Evolutionary conservation across 1,140 invertebrate genomes (phyloP).

Genomic region (Pentalonia nigronervosa): DNA sequence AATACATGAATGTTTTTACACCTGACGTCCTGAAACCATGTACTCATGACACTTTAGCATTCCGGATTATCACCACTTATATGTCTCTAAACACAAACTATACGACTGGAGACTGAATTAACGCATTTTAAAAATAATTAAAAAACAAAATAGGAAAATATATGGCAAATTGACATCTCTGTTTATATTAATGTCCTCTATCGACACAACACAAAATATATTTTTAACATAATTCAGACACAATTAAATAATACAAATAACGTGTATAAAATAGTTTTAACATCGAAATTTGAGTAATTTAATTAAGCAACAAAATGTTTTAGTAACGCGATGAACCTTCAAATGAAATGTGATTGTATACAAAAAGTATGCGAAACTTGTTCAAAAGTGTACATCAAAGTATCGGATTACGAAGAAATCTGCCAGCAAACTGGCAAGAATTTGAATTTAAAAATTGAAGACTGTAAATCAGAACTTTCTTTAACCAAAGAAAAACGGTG

Average conservation of each 20-base stretch:
- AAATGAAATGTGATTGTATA: constrained; percentile 25
- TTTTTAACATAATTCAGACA: neutral
- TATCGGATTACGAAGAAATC: neutral
- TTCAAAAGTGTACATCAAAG: neutral
- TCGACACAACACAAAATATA: neutral
- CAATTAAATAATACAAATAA: neutral
- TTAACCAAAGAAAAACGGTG: neutral
- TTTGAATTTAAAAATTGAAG: constrained; percentile 6
- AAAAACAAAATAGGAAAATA: neutral
- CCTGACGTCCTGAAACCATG: neutral
- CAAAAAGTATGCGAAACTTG: neutral
- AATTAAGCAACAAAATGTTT: constrained; percentile 21
- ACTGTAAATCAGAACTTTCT: neutral
- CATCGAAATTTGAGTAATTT: neutral
- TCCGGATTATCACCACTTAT: neutral
- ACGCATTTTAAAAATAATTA: neutral
- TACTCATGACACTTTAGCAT: neutral
- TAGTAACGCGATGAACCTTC: constrained; percentile 22
- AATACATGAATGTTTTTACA: neutral
- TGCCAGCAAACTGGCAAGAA: neutral
- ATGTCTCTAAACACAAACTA: neutral
- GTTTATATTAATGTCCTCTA: neutral
- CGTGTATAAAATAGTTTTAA: neutral
- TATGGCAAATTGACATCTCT: neutral
- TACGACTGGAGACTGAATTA: neutral